These are phyloP conservation scores for Drosophila niveifrons DNA, from an alignment of 2,888 invertebrate species.

Conservation along the genomic window DNA sequence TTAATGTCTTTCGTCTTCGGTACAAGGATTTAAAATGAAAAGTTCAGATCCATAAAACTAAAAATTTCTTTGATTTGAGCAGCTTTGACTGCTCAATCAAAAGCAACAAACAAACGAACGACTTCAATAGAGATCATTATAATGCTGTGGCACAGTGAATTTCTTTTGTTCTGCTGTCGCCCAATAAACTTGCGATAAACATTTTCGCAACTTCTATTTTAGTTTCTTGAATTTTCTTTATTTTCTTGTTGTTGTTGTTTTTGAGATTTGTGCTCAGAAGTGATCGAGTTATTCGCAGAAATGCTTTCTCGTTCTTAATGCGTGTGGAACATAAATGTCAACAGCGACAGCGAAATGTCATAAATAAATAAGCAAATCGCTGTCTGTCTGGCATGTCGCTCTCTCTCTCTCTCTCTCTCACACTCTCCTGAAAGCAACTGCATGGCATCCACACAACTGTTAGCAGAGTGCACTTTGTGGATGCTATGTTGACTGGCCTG, in stretches of 20 bases:
- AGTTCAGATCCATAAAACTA: background rate
- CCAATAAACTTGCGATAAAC: background rate
- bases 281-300: conserved; percentile 31
- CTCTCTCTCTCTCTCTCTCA: background rate
- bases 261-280: background rate
- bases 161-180: background rate
- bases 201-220: conserved; percentile 3
- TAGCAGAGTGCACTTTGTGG: conserved; percentile 52
- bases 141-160: background rate
- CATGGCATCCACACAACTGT: conserved; percentile 5
- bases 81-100: background rate
- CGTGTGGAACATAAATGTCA: conserved; percentile 59
- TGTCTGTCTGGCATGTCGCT: conserved; percentile 1
- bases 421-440: conserved; percentile 12
- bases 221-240: background rate
- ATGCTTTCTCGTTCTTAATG: conserved; percentile 26
- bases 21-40: background rate
- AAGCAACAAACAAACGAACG: background rate
- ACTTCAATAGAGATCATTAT: conserved; percentile 3
- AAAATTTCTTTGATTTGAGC: background rate
- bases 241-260: background rate
- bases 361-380: conserved; percentile 52
- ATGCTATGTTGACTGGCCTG: conserved; percentile 26
- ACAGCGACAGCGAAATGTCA: conserved; percentile 38
- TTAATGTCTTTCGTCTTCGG: background rate